Percentiles rank a stretch among this genome's conserved stretches.
Evolutionary conservation across 37 sponge, comb jelly and placozoan species (phyloP).

Genomic region (Tethya wilhelma): DNA sequence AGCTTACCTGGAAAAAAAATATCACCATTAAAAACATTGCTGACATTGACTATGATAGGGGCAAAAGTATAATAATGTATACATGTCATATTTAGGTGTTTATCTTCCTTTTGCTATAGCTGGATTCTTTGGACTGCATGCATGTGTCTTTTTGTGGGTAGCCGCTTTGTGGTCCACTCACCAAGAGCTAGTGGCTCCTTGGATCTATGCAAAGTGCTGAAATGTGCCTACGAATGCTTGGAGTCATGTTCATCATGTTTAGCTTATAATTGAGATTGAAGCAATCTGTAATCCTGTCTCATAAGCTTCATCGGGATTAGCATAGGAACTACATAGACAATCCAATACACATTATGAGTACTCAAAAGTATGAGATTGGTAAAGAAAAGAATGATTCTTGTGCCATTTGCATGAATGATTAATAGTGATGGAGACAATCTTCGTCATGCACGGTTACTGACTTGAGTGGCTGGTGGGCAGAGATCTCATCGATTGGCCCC

Average conservation of each 20-base stretch:
- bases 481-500: slow-evolving; percentile 17
- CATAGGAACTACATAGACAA: slow-evolving; percentile 56
- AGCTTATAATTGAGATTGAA: too few relatives aligned
- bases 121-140: too few relatives aligned
- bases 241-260: slow-evolving; percentile 53
- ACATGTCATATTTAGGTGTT: too few relatives aligned
- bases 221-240: slow-evolving; percentile 63
- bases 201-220: slow-evolving; percentile 41
- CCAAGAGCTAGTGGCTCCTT: slow-evolving; percentile 47
- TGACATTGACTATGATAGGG: background rate
- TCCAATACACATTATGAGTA: slow-evolving; percentile 33
- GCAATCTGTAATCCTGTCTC: slow-evolving; percentile 1
- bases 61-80: background rate
- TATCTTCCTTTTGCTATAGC: too few relatives aligned
- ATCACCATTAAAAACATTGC: too few relatives aligned
- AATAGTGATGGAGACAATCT: slow-evolving; percentile 20
- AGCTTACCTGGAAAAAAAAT: background rate
- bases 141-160: background rate
- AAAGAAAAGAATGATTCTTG: slow-evolving; percentile 10
- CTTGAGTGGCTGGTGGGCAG: slow-evolving; percentile 31
- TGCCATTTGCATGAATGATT: slow-evolving; percentile 66
- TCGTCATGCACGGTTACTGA: slow-evolving; percentile 22
- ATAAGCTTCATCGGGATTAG: background rate
- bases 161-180: slow-evolving; percentile 7
- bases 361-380: slow-evolving; percentile 10